Percentiles rank a stretch among this genome's conserved stretches.
Evolutionary conservation across 2,797 vertebrate genomes (phyloP).

Genomic region (Threskiornis aethiopicus): DNA sequence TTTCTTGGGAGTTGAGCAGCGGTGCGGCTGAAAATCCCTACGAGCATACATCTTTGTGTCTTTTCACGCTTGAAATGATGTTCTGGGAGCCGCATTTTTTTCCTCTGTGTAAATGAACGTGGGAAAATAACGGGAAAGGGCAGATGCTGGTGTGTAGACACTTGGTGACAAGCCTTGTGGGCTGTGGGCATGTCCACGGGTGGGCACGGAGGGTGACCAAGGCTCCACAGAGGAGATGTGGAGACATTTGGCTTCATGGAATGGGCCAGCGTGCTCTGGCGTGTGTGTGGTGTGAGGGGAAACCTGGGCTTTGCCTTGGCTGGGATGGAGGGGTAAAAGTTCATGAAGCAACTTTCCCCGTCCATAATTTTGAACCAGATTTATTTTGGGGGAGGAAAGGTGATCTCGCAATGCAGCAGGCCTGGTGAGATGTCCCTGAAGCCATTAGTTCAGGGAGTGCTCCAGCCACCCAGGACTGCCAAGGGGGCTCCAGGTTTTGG

Average conservation of each 20-base stretch:
- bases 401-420: neutral
- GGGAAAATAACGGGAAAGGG: neutral
- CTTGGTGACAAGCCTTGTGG: neutral
- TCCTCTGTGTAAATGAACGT: neutral
- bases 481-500: neutral
- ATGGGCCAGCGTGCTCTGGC: neutral
- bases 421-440: neutral
- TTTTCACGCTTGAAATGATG: neutral
- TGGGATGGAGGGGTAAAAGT: neutral
- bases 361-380: neutral
- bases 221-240: neutral
- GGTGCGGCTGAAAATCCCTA: neutral
- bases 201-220: neutral
- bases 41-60: neutral
- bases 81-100: neutral
- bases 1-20: accelerated
- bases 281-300: neutral
- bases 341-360: neutral
- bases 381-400: neutral
- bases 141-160: neutral
- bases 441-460: neutral
- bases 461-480: neutral
- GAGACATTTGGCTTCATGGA: neutral
- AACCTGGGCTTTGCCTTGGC: neutral
- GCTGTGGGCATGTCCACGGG: accelerated